Base-by-base conservation (phyloP, 2,888 invertebrate species). In the Mystacides longicornis region DNA sequence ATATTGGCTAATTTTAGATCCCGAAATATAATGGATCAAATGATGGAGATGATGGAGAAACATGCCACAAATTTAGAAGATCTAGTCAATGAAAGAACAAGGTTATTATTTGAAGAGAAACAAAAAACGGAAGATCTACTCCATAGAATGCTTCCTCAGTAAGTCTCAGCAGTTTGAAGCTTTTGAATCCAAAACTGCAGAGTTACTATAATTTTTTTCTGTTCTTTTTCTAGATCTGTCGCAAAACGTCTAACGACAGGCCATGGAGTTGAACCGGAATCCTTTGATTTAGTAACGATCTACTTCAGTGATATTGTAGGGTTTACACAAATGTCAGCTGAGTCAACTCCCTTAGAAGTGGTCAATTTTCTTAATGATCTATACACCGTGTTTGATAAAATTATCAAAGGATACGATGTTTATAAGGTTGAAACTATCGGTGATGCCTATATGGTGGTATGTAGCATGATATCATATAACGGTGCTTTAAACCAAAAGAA, bases 241-340 rank as follows among this genome's bases (percentile, higher is more conserved):
- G 94, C 95, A 52, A 85, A 86, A 65, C 86, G 89, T 65, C 77
- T 95, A 64, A 92, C 94, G 52, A 84, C 83, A 65, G 94, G 94
- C 48, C 86, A 87, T 66, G 92, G 92, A 27, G 91, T 95, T 7
- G 90, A 92, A 69, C 95, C 95, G 1, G 95, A 95, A 72, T 89
- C 91, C 4, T 95, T 91, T 71, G 92, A 93, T 73, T 82, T 86
- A 62, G 95, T 95, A 62, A 96, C 95, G 45, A 95, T 96, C 66
- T 96, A 95, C 78, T 96, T 96, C 75, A 94, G 94, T 68, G 96
- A 96, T 71, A 96, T 96, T 71, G 95, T 95, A 61, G 96, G 96
- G 62, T 96, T 96, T 74, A 96, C 96, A 54, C 84, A 89, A 52
- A 92, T 96, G 87, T 94, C 94, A 2, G 93, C 94, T 1, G 90